Evolutionary conservation across 2,888 invertebrate genomes (phyloP).

Genomic region (Philereme vetulata): DNA sequence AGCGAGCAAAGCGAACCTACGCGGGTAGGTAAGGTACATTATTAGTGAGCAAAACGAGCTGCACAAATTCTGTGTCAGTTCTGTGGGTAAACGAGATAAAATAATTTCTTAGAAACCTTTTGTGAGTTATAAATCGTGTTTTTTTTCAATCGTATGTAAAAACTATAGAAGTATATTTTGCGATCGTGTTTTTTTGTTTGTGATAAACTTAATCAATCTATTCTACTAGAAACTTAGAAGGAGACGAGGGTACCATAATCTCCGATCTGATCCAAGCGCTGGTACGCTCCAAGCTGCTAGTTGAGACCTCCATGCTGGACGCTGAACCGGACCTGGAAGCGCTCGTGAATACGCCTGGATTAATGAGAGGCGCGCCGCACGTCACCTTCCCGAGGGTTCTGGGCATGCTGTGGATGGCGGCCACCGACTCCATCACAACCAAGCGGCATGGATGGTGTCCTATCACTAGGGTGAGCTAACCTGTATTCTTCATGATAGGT

Average conservation of each 20-base stretch:
- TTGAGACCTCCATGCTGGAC: conserved; percentile 65
- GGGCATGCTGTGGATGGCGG: conserved; percentile 64
- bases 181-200: no score
- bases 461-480: conserved; percentile 48
- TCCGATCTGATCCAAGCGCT: conserved; percentile 59
- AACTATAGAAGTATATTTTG: no score
- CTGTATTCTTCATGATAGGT: no score
- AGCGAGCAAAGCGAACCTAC: no score
- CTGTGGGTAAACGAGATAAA: no score
- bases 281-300: conserved; percentile 57
- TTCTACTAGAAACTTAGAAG: conserved; percentile 63
- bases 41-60: no score
- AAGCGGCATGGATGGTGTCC: conserved; percentile 69
- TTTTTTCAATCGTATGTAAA: no score
- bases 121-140: no score
- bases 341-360: conserved; percentile 62
- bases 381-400: conserved; percentile 67
- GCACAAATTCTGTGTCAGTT: no score
- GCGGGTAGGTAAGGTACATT: no score
- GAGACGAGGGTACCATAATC: conserved; percentile 61
- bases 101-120: no score
- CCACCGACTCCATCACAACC: conserved; percentile 60
- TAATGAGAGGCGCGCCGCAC: conserved; percentile 71
- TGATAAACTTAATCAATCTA: no score
- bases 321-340: conserved; percentile 67